Percentiles rank a stretch among this genome's conserved stretches.
phyloP scores from a whole-genome alignment of 2,888 invertebrate species.

The Callyntrura guangdongensis region DNA sequence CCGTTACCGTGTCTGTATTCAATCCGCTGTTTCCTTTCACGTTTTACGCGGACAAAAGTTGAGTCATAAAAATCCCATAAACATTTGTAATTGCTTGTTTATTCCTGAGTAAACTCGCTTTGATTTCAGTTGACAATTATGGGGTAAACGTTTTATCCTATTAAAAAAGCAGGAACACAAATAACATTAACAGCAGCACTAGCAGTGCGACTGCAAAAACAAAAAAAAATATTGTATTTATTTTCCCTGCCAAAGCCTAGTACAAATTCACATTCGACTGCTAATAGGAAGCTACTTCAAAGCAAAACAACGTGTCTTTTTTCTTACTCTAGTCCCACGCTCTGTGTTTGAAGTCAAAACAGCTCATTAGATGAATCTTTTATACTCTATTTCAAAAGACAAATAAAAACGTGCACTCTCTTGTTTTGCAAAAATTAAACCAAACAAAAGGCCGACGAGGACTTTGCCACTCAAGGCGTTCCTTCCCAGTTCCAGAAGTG shows the following conservation, averaged over 20 bases:
- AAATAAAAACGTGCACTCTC: constrained; percentile 1
- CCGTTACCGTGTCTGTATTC: background rate
- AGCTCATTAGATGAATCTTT: constrained; percentile 9
- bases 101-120: background rate
- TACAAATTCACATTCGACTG: background rate
- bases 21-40: background rate
- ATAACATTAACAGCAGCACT: background rate
- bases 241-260: background rate
- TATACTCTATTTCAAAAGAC: background rate
- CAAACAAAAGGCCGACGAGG: background rate
- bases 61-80: constrained; percentile 8
- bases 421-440: background rate
- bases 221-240: background rate
- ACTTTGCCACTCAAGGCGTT: constrained; percentile 21
- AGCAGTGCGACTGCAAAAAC: background rate
- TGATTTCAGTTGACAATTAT: background rate
- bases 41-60: background rate
- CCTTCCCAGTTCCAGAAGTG: background rate
- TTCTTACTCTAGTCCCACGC: background rate
- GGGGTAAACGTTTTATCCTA: too few relatives aligned
- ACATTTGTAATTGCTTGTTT: background rate
- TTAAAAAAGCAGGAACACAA: too few relatives aligned
- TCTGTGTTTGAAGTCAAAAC: constrained; percentile 14
- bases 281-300: background rate
- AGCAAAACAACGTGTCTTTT: constrained; percentile 38